A percentile compares a stretch with the other conserved stretches of the same genome.
These are phyloP conservation scores for Phalacrocorax pelagicus DNA, from an alignment of 2,113 vertebrate genomes.

Conservation along the genomic window DNA sequence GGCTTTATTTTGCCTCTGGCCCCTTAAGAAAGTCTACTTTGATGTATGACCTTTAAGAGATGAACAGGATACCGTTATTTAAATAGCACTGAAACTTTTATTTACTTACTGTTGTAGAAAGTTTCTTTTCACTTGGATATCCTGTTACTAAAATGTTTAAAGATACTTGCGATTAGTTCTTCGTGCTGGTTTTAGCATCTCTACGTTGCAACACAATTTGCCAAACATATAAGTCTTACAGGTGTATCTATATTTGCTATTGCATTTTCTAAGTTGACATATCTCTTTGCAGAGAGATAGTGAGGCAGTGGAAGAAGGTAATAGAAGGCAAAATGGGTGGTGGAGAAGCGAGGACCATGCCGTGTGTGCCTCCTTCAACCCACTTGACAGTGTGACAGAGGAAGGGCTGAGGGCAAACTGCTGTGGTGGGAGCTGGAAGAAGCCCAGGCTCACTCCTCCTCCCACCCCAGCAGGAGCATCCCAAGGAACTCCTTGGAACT, in stretches of 20 bases:
- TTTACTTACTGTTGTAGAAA: background rate
- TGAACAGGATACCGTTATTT: background rate
- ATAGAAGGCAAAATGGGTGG: background rate
- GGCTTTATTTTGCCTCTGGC: background rate
- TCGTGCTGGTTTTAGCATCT: background rate
- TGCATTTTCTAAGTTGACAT: background rate
- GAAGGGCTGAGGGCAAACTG: background rate
- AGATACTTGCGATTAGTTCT: background rate
- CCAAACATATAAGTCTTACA: background rate
- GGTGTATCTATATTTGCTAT: background rate
- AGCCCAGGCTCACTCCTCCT: background rate
- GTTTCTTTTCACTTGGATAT: background rate
- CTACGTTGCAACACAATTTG: background rate
- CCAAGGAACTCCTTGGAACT: background rate
- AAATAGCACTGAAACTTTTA: background rate
- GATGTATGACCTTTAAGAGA: background rate
- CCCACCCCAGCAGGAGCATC: background rate
- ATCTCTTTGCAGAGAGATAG: background rate
- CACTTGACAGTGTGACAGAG: background rate
- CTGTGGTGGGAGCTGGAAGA: background rate
- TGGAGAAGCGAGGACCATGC: background rate
- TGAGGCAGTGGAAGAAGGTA: background rate
- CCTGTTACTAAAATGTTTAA: background rate
- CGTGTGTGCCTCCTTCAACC: background rate
- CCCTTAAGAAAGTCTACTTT: background rate